Conservation (phyloP, 2,113 vertebrate species). For the Triplophysa dalaica region DNA sequence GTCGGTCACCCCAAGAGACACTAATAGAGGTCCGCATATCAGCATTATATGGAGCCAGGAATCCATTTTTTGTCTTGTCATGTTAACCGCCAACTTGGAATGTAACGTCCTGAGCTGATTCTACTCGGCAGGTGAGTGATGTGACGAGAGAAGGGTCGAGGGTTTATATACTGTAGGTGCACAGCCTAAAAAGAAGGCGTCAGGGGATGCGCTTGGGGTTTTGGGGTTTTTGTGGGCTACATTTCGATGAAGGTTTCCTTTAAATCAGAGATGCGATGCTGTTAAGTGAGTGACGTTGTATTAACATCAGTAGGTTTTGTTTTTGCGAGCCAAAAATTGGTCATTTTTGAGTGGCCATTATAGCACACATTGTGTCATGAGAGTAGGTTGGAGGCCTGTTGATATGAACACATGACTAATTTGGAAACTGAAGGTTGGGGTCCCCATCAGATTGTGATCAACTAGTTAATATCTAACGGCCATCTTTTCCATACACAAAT, state of each 20-base stretch:
- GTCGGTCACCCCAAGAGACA: slow-evolving; percentile 24
- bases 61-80: slow-evolving; percentile 40
- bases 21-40: slow-evolving; percentile 33
- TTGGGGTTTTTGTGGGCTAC: slow-evolving; percentile 57
- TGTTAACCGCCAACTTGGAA: neutral
- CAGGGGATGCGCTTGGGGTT: slow-evolving; percentile 45
- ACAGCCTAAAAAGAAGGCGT: slow-evolving; percentile 34
- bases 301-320: neutral
- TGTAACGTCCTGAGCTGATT: slow-evolving; percentile 1
- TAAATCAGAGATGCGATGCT: slow-evolving; percentile 48
- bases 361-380: neutral
- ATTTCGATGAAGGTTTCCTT: slow-evolving; percentile 49
- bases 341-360: neutral
- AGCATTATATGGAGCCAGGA: slow-evolving; percentile 25
- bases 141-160: slow-evolving; percentile 40
- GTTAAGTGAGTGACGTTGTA: slow-evolving; percentile 33
- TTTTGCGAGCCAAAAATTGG: too few species aligned
- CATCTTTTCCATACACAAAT: neutral
- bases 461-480: neutral
- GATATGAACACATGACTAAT: neutral
- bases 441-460: neutral
- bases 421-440: neutral
- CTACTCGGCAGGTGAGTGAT: slow-evolving; percentile 48
- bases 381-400: neutral
- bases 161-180: slow-evolving; percentile 42